Evolutionary conservation across 2,888 invertebrate species (phyloP).

Genomic region (Argyresthia goedartella): DNA sequence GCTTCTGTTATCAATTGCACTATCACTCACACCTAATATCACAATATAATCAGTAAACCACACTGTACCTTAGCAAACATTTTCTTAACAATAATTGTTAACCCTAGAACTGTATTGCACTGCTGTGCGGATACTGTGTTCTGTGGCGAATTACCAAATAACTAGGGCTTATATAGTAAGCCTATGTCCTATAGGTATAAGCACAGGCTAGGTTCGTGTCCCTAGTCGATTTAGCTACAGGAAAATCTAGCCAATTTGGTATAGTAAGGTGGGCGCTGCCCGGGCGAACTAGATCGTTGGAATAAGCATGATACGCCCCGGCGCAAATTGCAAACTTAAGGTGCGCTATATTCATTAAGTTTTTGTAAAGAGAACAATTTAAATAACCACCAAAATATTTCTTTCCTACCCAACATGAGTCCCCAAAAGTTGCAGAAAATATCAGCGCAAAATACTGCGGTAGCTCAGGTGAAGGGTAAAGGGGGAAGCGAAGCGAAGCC

Average conservation of each 20-base stretch:
- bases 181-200: conserved; percentile 50
- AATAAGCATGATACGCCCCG: not conserved
- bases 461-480: too few species aligned
- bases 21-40: too few species aligned
- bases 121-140: conserved; percentile 17
- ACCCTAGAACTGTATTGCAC: conserved; percentile 7
- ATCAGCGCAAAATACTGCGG: too few species aligned
- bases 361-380: too few species aligned
- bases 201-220: conserved; percentile 19
- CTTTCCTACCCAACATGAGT: too few species aligned
- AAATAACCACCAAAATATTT: too few species aligned
- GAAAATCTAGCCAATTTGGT: conserved; percentile 31
- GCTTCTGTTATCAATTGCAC: not conserved
- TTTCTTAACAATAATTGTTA: conserved; percentile 21
- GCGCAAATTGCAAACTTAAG: too few species aligned
- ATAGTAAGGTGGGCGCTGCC: conserved; percentile 47
- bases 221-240: conserved; percentile 32
- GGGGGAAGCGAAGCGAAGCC: too few species aligned
- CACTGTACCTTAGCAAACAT: conserved; percentile 58
- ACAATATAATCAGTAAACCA: too few species aligned
- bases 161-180: conserved; percentile 54
- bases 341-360: too few species aligned
- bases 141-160: conserved; percentile 59
- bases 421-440: too few species aligned
- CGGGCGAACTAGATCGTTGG: conserved; percentile 28